Evolutionary conservation across 2,797 vertebrate species (phyloP).

Genomic region (Hydrolagus colliei): DNA sequence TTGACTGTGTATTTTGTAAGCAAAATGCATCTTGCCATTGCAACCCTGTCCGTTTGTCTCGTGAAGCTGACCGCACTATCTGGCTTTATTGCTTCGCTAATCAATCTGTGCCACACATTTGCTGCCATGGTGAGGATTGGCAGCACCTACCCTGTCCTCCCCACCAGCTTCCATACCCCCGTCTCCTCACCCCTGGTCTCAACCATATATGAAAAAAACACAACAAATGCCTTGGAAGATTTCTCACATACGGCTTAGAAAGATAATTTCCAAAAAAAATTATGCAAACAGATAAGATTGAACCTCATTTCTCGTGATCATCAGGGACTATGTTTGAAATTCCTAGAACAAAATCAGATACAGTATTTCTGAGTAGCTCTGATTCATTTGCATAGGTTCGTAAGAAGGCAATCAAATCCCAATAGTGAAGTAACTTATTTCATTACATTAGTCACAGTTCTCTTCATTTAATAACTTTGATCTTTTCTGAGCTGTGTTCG

Average conservation of each 20-base stretch:
- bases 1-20: too few relatives aligned
- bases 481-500: neutral
- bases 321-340: neutral
- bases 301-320: neutral
- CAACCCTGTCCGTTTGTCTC: too few relatives aligned
- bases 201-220: neutral
- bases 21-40: too few relatives aligned
- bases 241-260: neutral
- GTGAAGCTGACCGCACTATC: too few relatives aligned
- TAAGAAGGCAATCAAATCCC: neutral
- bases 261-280: neutral
- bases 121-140: too few relatives aligned
- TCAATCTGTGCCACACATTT: too few relatives aligned
- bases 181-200: neutral
- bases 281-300: neutral
- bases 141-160: too few relatives aligned
- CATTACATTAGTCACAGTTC: neutral
- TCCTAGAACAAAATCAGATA: neutral
- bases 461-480: neutral
- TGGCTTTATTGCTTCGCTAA: too few relatives aligned
- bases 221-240: neutral
- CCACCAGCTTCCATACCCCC: neutral
- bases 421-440: neutral
- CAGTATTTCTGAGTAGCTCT: neutral
- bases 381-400: neutral